These are phyloP conservation scores for Magallana gigas DNA, from an alignment of 1,140 invertebrate genomes.

Conservation along the genomic window DNA sequence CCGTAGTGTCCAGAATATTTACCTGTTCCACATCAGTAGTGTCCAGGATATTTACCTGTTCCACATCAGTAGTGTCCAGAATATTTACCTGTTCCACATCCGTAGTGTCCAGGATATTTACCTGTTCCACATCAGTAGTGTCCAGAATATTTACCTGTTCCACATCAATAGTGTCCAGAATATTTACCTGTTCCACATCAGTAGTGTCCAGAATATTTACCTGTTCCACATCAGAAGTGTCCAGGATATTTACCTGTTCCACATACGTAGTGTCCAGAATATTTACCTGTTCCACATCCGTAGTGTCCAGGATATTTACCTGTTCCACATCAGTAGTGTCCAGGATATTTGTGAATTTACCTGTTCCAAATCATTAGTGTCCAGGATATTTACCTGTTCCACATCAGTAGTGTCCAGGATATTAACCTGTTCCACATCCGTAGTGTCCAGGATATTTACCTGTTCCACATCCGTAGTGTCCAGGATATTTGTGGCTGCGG, in stretches of 20 bases:
- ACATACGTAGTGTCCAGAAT: constrained; percentile 65
- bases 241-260: constrained; percentile 62
- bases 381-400: constrained; percentile 57
- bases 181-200: constrained; percentile 64
- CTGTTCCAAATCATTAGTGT: constrained; percentile 62
- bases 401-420: too few species aligned
- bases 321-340: constrained; percentile 64
- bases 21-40: constrained; percentile 61
- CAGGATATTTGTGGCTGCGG: constrained; percentile 59
- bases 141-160: constrained; percentile 64
- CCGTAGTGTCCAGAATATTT: constrained; percentile 64
- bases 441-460: neutral
- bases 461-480: constrained; percentile 64
- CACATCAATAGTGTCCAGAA: constrained; percentile 64
- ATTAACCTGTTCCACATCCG: constrained; percentile 35
- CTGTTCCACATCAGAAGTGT: constrained; percentile 62
- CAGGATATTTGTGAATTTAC: constrained; percentile 54
- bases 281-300: constrained; percentile 35
- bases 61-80: constrained; percentile 64
- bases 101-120: constrained; percentile 62
- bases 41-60: constrained; percentile 62
- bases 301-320: neutral
- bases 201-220: constrained; percentile 62
- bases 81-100: constrained; percentile 66
- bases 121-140: constrained; percentile 60